phyloP scores from a whole-genome alignment of 2,113 vertebrate species.

The Scophthalmus maximus region DNA sequence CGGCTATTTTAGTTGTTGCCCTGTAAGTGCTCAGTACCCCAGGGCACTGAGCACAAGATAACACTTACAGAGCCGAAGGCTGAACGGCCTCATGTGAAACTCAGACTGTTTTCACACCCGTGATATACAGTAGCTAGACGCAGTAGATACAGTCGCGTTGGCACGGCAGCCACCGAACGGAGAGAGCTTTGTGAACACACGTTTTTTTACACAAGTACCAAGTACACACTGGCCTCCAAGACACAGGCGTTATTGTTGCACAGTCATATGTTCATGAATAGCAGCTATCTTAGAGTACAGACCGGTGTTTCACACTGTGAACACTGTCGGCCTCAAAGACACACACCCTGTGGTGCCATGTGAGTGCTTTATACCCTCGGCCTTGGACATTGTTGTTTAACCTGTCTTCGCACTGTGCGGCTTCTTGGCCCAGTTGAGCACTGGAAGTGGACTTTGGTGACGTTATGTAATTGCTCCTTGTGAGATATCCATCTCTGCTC shows the following conservation, averaged over 20 bases:
- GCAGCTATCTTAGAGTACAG: constrained; percentile 56
- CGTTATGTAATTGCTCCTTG: constrained; percentile 57
- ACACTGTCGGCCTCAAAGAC: constrained; percentile 22
- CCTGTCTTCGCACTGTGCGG: constrained; percentile 52
- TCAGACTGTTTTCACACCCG: not conserved
- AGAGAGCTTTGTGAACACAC: not conserved
- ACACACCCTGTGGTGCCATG: constrained; percentile 35
- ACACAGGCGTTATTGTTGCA: constrained; percentile 76
- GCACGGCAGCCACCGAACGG: not conserved
- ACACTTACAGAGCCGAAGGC: constrained; percentile 7
- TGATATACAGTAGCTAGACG: not conserved
- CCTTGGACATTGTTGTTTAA: constrained; percentile 70
- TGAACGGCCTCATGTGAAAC: not conserved
- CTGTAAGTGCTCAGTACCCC: not conserved
- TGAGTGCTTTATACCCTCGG: constrained; percentile 47
- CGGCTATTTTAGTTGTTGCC: not conserved
- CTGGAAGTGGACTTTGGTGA: constrained; percentile 63
- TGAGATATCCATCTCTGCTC: constrained; percentile 36
- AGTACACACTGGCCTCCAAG: constrained; percentile 58
- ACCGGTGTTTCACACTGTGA: constrained; percentile 51
- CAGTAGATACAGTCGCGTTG: not conserved
- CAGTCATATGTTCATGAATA: constrained; percentile 57
- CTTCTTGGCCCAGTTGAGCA: constrained; percentile 39
- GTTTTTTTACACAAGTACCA: constrained; percentile 65
- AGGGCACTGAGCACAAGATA: not conserved